Evolutionary conservation across 2,888 invertebrate species (phyloP).

Genomic region (Cephalotes varians): DNA sequence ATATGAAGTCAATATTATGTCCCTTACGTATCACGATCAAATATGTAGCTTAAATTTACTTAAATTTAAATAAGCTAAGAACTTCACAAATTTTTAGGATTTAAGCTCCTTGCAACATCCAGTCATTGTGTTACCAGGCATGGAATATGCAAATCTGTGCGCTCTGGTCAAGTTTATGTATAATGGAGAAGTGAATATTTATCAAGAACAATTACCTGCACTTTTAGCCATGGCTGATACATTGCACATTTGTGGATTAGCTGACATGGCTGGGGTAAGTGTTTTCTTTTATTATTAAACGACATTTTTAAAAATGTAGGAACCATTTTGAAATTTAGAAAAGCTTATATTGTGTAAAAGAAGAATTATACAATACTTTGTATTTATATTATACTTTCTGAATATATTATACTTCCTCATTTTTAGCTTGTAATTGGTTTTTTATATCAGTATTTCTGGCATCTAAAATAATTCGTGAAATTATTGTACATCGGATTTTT

Average conservation of each 20-base stretch:
- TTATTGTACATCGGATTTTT: neutral
- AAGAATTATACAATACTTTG: slow-evolving; percentile 38
- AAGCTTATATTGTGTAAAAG: slow-evolving; percentile 48
- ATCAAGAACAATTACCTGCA: slow-evolving; percentile 92
- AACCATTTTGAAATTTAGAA: neutral
- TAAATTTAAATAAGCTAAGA: neutral
- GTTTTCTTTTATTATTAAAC: neutral
- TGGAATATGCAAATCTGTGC: slow-evolving; percentile 90
- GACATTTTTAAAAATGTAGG: neutral
- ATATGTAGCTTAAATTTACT: neutral
- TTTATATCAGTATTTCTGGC: slow-evolving; percentile 45
- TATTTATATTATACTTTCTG: slow-evolving; percentile 51
- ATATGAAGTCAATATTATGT: neutral
- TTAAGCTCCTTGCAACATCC: slow-evolving; percentile 90
- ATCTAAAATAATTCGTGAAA: slow-evolving; percentile 2
- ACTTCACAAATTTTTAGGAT: slow-evolving; percentile 86
- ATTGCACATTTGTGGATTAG: slow-evolving; percentile 93
- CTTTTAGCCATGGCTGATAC: slow-evolving; percentile 92
- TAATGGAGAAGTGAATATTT: slow-evolving; percentile 94
- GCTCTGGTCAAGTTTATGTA: slow-evolving; percentile 95
- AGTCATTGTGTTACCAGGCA: slow-evolving; percentile 91
- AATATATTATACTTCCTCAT: slow-evolving; percentile 39
- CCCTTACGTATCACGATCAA: neutral
- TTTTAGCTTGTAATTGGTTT: slow-evolving; percentile 20
- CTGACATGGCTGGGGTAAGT: slow-evolving; percentile 92